Evolutionary conservation across 2,888 invertebrate genomes (phyloP).

Genomic region (Ecdyonurus torrentis): DNA sequence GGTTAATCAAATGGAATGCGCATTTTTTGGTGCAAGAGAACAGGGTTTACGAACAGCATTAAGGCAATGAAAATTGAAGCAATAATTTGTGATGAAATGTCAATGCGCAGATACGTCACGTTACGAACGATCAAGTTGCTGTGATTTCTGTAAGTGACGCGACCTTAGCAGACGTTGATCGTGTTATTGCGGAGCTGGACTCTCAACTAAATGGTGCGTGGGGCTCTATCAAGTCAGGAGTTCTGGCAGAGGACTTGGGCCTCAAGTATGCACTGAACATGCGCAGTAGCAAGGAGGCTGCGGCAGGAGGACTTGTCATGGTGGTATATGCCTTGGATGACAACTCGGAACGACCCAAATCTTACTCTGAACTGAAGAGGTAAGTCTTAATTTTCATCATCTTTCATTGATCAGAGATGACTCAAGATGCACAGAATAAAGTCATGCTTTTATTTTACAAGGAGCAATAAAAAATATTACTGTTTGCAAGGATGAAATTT

Average conservation of each 20-base stretch:
- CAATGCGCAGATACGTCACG: not conserved
- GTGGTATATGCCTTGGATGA: not conserved
- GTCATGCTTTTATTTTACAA: no score
- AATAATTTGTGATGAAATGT: no score
- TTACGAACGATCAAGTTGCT: not conserved
- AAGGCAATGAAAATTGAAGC: no score
- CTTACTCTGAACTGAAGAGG: not conserved
- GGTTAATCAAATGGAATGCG: no score
- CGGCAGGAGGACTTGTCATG: not conserved
- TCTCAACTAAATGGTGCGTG: not conserved
- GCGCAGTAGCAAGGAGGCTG: not conserved
- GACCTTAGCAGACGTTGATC: not conserved
- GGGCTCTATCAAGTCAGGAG: not conserved
- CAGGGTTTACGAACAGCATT: no score
- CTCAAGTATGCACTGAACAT: not conserved
- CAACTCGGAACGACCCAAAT: not conserved
- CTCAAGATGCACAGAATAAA: no score
- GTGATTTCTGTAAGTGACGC: not conserved
- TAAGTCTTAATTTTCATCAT: no score
- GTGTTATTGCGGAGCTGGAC: not conserved
- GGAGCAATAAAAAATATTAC: no score
- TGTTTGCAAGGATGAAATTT: no score
- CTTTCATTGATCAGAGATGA: no score
- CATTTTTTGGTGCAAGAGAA: no score
- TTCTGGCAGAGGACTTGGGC: not conserved